Evolutionary conservation across 2,888 invertebrate species (phyloP).

Genomic region (Phortica magna): DNA sequence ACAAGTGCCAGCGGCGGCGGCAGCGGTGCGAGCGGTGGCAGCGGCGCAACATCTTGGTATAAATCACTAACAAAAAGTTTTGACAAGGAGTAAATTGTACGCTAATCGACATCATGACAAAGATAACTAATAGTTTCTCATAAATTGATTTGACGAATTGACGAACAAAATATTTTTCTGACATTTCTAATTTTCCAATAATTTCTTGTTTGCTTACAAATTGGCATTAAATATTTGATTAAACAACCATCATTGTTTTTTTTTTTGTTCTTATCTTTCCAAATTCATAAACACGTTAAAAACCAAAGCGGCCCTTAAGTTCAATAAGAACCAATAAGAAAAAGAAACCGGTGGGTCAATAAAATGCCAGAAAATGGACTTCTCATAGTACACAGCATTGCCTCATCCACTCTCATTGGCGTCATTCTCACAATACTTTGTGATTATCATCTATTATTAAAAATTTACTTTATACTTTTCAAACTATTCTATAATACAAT

Average conservation of each 20-base stretch:
- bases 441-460: neutral
- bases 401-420: neutral
- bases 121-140: neutral
- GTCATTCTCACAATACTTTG: neutral
- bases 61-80: constrained; percentile 61
- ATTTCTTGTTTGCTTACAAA: neutral
- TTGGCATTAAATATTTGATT: constrained; percentile 11
- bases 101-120: neutral
- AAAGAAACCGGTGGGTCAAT: neutral
- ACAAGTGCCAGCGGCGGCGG: neutral
- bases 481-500: neutral
- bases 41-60: constrained; percentile 52
- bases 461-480: neutral
- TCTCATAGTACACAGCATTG: neutral
- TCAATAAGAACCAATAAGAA: constrained; percentile 7
- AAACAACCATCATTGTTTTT: neutral
- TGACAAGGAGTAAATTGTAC: constrained; percentile 43
- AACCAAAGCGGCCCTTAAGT: constrained; percentile 11
- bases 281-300: constrained; percentile 4
- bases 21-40: constrained; percentile 2
- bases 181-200: neutral
- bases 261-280: constrained; percentile 23
- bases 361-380: neutral
- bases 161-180: neutral
- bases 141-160: no score